Evolutionary conservation across 2,797 vertebrate genomes (phyloP), one percentile per base, ranked within the genome.

Genomic region (Dromococcyx pavoninus): DNA sequence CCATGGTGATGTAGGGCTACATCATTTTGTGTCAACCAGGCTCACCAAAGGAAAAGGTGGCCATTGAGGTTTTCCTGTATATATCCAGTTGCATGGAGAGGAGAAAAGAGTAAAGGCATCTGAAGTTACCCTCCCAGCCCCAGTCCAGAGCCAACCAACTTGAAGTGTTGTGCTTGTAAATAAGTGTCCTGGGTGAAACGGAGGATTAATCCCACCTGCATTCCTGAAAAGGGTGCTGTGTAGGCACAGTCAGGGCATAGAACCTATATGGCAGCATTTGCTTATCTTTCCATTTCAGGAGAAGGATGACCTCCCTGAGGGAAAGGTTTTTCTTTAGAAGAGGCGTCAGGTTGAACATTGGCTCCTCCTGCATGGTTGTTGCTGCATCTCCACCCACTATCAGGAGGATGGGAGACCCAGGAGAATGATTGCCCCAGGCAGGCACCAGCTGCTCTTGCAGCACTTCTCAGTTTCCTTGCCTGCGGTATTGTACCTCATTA

Each of bases 321-420:
- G 77, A 87, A 65, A 95, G 64, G n/a, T 76, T 91, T 91, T 83
- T 81, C 75, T 80, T 77, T 44, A 69, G 85, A 46, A 18, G 43
- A 87, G 77, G 39, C 6, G 1, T 77, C 61, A 30, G 73, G 70
- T 65, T 82, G 76, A 46, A 32, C 0, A 1, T 54, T 78, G 17
- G 48, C 81, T 83, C 69, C 72, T 93, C 74, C 75, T 1, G 57
- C 17, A 0, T 43, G 65, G 61, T 69, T 67, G 74, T 76, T 85
- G 46, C 86, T 93, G 84, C 91, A 58, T 88, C 91, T 77, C 61
- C 61, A 77, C 60, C 65, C 51, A 11, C 69, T 80, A 44, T 48
- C 70, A 37, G 90, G 37, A 91, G 37, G 48, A 33, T 11, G 22
- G 62, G 50, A 92, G 33, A n/a, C 60, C 46, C 24, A 16, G 39